Evolutionary conservation across 1,140 invertebrate genomes (phyloP), one percentile per base, ranked within the genome.

Genomic region (Macrobrachium rosenbergii): DNA sequence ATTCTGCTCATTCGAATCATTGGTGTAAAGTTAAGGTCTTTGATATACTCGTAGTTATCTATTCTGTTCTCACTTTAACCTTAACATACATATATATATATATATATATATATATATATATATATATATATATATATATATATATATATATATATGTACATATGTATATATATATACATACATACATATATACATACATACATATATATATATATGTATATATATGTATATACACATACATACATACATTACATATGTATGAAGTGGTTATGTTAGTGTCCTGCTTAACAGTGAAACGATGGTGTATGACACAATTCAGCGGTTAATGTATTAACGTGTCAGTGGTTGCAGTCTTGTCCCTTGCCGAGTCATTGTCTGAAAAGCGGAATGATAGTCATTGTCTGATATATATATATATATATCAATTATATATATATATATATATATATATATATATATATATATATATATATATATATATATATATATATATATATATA

Each of bases 151-250:
- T 37, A 69, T 64, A 45, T 63, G 10, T 23, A 45, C 64, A 64
- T 67, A 17, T 64, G 12, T 16, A 43, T 45, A 37, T 5, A 21
- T 45, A 37, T 43, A 16, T 67, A 52, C 21, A 60, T 52, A 80
- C 21, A 80, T 52, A 80, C 21, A 80, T 52, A 80, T 52, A 80
- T 52, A 80, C 21, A 80, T 28, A 80, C 21, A 80, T 52, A 80
- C 21, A 80, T 52, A 80, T 52, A 62, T 52, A 80, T 52, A 80
- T 52, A 80, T 52, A 80, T 52, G 10, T 52, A 62, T 52, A 62
- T 52, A 80, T 52, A 60, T 52, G 5, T 52, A 80, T 52, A 63
- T 52, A 80, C 21, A 6, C 59, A 79, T 37, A 76, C 21, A 76
- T 37, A 76, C 21, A 76, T 17, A 28, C 21, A 10, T 52, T 52